These are phyloP conservation scores for Datnioides undecimradiatus DNA, from an alignment of 2,113 vertebrate genomes.

Conservation along the genomic window DNA sequence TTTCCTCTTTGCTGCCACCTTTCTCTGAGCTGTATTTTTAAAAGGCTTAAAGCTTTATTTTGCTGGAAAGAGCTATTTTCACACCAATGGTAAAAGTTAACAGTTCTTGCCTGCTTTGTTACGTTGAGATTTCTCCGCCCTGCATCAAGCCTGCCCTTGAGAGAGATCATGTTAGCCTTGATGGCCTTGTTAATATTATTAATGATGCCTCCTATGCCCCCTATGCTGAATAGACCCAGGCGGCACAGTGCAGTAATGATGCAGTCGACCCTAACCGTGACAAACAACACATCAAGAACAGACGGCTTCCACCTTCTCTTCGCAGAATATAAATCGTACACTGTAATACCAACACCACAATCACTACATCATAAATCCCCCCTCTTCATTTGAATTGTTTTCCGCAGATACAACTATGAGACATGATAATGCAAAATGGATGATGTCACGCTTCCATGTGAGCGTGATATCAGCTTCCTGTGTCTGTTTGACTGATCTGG, in stretches of 20 bases:
- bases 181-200: constrained; percentile 65
- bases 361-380: background rate
- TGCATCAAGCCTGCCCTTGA: constrained; percentile 28
- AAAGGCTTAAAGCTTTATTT: background rate
- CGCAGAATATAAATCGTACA: constrained; percentile 10
- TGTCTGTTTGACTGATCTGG: constrained; percentile 16
- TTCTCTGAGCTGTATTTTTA: background rate
- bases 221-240: constrained; percentile 14
- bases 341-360: background rate
- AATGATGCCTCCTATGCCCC: constrained; percentile 36
- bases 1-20: background rate
- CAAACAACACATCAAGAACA: constrained; percentile 41
- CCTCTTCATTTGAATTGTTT: background rate
- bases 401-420: background rate
- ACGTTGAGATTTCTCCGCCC: background rate
- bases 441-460: background rate
- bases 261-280: constrained; percentile 38
- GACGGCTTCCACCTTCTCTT: background rate
- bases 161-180: constrained; percentile 2
- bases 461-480: constrained; percentile 25
- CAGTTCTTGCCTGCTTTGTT: background rate
- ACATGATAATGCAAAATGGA: background rate
- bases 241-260: constrained; percentile 23
- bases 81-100: background rate
- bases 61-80: background rate